Base-by-base conservation (phyloP, 2,113 vertebrate genomes). In the Laterallus jamaicensis region DNA sequence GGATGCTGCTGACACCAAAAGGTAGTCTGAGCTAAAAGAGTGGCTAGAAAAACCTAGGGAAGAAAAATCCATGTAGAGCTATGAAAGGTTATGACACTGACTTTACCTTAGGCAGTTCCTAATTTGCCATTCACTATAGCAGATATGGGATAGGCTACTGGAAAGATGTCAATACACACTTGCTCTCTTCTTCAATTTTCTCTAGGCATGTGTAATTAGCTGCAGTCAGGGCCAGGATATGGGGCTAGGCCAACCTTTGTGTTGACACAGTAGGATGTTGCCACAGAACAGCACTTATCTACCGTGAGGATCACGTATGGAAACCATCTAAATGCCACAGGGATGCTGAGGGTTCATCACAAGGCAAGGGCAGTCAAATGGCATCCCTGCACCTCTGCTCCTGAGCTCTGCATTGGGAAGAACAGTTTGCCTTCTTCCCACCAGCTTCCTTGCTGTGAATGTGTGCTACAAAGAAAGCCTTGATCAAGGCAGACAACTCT, bases 221-320 rank as follows among this genome's bases (percentile, higher is more conserved):
- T 55, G 69, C 2, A 4, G 49, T 11, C 79, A 85, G 82, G 64
- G 81, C 54, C 66, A 50, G 82, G 56, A 12, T 4, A 10, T 59
- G 14, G 52, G 35, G 77, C 54, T 40, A 5, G 50, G 50, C 25
- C 54, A 54, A 16, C 13, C 55, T 78, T 69, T 59, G 37, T 5
- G 35, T 24, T 59, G 80, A 16, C 35, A 5, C 39, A 6, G 76
- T 28, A 29, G 44, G 75, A 9, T 55, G 73, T 47, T 66, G 59
- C 47, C 13, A 0, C 1, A 24, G 50, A 7, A 11, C 75, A 39
- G 4, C 4, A 7, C 25, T 59, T 59, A 35, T 77, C 81, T 81
- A 60, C 47, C 7, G 0, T 32, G 39, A 13, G 0, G 1, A 3
- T 47, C 4, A 18, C 12, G 60, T 73, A 63, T 15, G 40, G 16